Base-by-base conservation (phyloP, 2,888 invertebrate genomes). In the Patella caerulea region DNA sequence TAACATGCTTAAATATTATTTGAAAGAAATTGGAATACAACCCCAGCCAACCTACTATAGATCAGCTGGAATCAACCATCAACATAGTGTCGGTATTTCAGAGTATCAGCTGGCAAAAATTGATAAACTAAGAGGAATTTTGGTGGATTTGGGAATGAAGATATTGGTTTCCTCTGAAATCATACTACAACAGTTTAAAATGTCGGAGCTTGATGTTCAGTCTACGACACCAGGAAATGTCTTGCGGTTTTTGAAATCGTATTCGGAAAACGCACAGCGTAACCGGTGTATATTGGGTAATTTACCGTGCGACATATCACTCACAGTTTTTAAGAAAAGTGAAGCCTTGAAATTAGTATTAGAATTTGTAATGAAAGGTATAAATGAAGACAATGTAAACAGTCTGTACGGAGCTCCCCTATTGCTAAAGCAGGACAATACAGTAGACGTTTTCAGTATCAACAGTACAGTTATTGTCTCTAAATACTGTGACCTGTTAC, bases 131-230 rank as follows among this genome's bases (percentile, higher is more conserved):
- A 34, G 29, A 54, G 14, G 24, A 3, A 52, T 81, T 29, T 54
- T 81, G 56, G 73, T 72, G 65, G 65, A 70, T 45, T 9, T 81
- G n/a, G 73, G 73, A 73, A 81, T 79, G 81, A 81, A 79, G 55
- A 65, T 81, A 52, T 45, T 81, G 17, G 69, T 75, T 17, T 34
- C 78, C 1, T 77, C 77, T 29, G 53, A 73, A 14, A 14, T 24
- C 15, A 71, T 81, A 55, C 72, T 73, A 55, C 53, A 75, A 29
- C 59, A 70, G 17, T 81, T 81, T 71, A 2, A 34, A 53, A 17
- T 55, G 52, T 56, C 52, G 34, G 45, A 19, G 24, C 74, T 74
- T 9, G n/a, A 75, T 14, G 78, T 81, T 45, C 70, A 71, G 29
- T 45, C 71, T 56, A 55, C 78, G 14, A 79, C 72, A 52, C 77